Evolutionary conservation across 2,113 vertebrate genomes (phyloP).

Genomic region (Acanthisitta chloris): DNA sequence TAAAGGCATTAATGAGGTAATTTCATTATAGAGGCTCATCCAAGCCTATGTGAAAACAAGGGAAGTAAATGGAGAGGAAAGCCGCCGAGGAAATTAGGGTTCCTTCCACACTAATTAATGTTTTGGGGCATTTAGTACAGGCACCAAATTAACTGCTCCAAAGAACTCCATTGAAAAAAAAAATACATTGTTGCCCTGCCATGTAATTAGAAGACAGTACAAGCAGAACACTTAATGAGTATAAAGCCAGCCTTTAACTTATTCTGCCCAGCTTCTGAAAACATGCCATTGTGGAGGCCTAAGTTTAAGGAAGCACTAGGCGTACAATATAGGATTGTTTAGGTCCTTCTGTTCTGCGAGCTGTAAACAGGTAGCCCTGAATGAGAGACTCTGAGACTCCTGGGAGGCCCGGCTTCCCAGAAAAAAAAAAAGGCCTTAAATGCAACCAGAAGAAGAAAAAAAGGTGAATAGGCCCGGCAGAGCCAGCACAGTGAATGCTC

Average conservation of each 20-base stretch:
- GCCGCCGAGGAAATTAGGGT: conserved; percentile 90
- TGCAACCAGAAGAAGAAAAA: conserved; percentile 73
- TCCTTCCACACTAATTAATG: conserved; percentile 97
- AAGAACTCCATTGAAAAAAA: conserved; percentile 85
- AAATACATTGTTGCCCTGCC: conserved; percentile 91
- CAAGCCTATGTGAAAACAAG: conserved; percentile 84
- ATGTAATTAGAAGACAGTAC: conserved; percentile 91
- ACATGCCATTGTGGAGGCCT: conserved; percentile 81
- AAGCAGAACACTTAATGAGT: conserved; percentile 88
- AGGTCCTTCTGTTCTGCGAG: conserved; percentile 81
- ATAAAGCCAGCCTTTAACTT: conserved; percentile 89
- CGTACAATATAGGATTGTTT: conserved; percentile 92
- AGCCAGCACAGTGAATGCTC: conserved; percentile 74
- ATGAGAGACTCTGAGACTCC: conserved; percentile 90
- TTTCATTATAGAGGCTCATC: conserved; percentile 90
- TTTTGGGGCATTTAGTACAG: conserved; percentile 88
- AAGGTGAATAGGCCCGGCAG: conserved; percentile 79
- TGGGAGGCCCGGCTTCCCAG: conserved; percentile 91
- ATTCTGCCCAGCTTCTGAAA: conserved; percentile 73
- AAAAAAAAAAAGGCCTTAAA: conserved; percentile 80
- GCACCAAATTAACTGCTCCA: conserved; percentile 97
- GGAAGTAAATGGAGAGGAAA: conserved; percentile 83
- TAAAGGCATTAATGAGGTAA: conserved; percentile 95
- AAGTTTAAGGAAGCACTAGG: conserved; percentile 86
- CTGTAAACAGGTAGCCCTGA: conserved; percentile 94